Base-by-base conservation (phyloP, 37 sponge, comb jelly and placozoan genomes). In the Mnemiopsis leidyi region DNA sequence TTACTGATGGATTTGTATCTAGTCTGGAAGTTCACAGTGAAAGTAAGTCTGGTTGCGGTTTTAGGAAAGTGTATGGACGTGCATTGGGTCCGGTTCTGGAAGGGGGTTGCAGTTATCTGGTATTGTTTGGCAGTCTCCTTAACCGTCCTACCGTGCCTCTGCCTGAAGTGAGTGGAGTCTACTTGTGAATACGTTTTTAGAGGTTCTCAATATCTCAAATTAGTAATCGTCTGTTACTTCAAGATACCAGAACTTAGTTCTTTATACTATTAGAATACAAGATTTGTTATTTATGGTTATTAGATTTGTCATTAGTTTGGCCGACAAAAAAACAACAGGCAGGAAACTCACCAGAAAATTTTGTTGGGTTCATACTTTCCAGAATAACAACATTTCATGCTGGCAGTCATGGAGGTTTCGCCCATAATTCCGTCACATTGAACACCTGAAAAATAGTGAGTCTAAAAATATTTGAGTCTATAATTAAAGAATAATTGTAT, bases 21-120 rank as follows among this genome's bases (percentile, higher is more conserved):
- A 23, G 73, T 69, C 73, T 69, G 73, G 73, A 69, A 69, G 73
- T 16, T 69, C 9, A 69, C n/a, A 69, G 24, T 69, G 73, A 69
- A 69, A 3, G 73, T 69, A 3, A 69, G 28, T 28, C 73, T 25
- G 2, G 24, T 21, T 2, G 73, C 9, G 2, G 73, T 28, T 25
- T 25, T 21, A 1, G 28, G 24, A 25, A 69, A 69, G n/a, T 69
- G 73, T 23, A 69, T 1, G 7, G 73, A 28, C 24, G 23, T 28
- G 73, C 73, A 69, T 25, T 69, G 73, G n/a, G 73, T 69, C n/a
- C 29, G 24, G 73, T 69, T 69, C 2, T 25, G 23, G n/a, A 69
- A 69, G 23, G 29, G 9, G 2, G 28, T 25, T 16, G 73, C 73
- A 23, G 73, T 69, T 21, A 69, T 69, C n/a, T 69, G 73, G 29